phyloP scores from a whole-genome alignment of 1,140 invertebrate genomes.

The Drosophila leontia region DNA sequence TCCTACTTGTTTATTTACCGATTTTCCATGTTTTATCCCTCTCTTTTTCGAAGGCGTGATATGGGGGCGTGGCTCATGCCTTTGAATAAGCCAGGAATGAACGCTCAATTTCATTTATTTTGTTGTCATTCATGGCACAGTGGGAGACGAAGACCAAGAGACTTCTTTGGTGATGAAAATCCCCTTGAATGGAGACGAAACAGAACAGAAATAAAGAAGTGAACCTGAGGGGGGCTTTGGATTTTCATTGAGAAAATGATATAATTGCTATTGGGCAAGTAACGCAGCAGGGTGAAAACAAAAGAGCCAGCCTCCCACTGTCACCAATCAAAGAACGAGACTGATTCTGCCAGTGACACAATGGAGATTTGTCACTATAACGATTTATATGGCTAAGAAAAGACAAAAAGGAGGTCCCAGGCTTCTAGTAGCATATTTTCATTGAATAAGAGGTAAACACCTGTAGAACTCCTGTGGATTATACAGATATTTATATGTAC shows the following conservation, averaged over 20 bases:
- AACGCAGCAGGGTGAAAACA: conserved; percentile 20
- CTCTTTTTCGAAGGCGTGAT: conserved; percentile 4
- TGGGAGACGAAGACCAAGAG: conserved; percentile 24
- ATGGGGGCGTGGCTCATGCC: conserved; percentile 19
- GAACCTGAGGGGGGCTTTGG: not conserved
- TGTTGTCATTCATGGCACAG: conserved; percentile 71
- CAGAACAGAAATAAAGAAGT: conserved; percentile 28
- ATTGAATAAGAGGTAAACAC: conserved; percentile 1
- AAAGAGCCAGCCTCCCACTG: conserved; percentile 18
- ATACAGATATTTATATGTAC: not conserved
- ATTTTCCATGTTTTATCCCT: conserved; percentile 44
- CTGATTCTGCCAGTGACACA: conserved; percentile 32
- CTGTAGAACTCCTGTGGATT: not conserved
- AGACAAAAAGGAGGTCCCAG: not conserved
- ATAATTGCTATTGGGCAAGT: conserved; percentile 30
- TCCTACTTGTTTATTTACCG: conserved; percentile 64
- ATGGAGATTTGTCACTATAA: conserved; percentile 12
- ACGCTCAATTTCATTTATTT: conserved; percentile 72
- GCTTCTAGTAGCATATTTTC: too few species aligned
- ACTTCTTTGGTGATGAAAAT: not conserved
- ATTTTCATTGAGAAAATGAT: conserved; percentile 45
- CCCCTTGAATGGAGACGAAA: conserved; percentile 24
- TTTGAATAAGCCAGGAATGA: conserved; percentile 38
- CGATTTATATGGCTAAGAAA: conserved; percentile 12
- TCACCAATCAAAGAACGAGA: conserved; percentile 42